Evolutionary conservation across 2,797 vertebrate genomes (phyloP).

Genomic region (Menidia menidia): DNA sequence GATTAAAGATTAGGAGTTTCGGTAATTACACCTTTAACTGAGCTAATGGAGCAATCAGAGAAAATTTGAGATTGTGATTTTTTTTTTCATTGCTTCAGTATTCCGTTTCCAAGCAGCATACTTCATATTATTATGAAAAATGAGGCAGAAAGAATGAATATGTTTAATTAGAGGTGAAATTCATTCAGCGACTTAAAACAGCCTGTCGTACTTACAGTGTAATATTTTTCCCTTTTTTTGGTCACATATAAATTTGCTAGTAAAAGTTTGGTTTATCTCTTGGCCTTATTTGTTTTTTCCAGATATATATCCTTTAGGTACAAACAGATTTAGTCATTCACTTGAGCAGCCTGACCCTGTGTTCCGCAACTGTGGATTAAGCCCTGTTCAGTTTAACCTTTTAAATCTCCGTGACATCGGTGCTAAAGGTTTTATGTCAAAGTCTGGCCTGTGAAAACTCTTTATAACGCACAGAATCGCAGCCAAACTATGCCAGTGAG

Average conservation of each 20-base stretch:
- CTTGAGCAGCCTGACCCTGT: slow-evolving; percentile 22
- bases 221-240: too few relatives aligned
- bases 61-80: slow-evolving; percentile 57
- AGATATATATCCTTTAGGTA: too few relatives aligned
- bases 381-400: slow-evolving; percentile 69
- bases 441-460: slow-evolving; percentile 48
- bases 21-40: slow-evolving; percentile 81
- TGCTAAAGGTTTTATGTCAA: slow-evolving; percentile 60
- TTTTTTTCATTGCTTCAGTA: slow-evolving; percentile 25
- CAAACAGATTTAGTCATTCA: neutral
- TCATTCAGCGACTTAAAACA: neutral
- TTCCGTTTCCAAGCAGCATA: slow-evolving; percentile 38
- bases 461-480: slow-evolving; percentile 37
- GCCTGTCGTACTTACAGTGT: slow-evolving; percentile 1
- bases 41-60: slow-evolving; percentile 74
- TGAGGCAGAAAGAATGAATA: slow-evolving; percentile 16
- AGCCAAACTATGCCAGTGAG: neutral
- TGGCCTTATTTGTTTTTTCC: neutral
- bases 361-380: slow-evolving; percentile 55
- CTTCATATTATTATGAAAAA: slow-evolving; percentile 41
- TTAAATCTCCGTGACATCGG: slow-evolving; percentile 68
- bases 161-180: slow-evolving; percentile 32
- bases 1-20: slow-evolving; percentile 82
- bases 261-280: slow-evolving; percentile 7
- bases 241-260: slow-evolving; percentile 5